A percentile compares a stretch with the other conserved stretches of the same genome.
Evolutionary conservation across 23 tunicate genomes (phyloP).

Genomic region (Halocynthia roretzi): DNA sequence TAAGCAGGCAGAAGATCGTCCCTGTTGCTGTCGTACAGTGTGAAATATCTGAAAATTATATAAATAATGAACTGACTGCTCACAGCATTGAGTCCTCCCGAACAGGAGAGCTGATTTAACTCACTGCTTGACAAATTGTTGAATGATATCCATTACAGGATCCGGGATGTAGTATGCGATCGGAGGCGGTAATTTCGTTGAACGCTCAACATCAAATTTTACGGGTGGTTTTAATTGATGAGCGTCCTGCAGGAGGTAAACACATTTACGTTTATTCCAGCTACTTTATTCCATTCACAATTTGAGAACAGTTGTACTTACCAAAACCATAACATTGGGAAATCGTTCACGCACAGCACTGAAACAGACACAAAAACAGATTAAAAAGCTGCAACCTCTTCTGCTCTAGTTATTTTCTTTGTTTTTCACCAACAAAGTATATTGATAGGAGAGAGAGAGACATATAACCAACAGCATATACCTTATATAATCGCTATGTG

Average conservation of each 20-base stretch:
- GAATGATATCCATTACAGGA: conserved; percentile 34
- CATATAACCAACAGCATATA: not conserved
- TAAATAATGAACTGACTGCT: not conserved
- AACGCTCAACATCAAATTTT: conserved; percentile 52
- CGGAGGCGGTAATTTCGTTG: conserved; percentile 25
- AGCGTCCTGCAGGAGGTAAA: conserved; percentile 40
- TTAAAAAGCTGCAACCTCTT: not conserved
- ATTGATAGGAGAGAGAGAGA: not conserved
- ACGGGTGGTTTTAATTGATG: conserved; percentile 61
- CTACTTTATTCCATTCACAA: not conserved
- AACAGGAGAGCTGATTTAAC: not conserved
- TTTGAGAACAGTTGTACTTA: conserved; percentile 4
- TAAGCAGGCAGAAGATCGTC: conserved; percentile 36
- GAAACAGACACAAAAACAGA: too few relatives aligned
- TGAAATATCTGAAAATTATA: conserved; percentile 42
- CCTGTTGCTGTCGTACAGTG: conserved; percentile 40
- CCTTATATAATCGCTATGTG: conserved; percentile 65
- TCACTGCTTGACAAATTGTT: conserved; percentile 42
- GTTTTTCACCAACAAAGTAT: too few relatives aligned
- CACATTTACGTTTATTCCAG: not conserved
- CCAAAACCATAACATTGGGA: conserved; percentile 43
- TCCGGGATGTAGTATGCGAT: conserved; percentile 23
- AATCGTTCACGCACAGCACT: conserved; percentile 22
- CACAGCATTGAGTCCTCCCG: not conserved
- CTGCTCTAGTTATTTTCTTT: not conserved